Conservation (phyloP, 1,140 invertebrate genomes). For the Pseudoatta argentina region DNA sequence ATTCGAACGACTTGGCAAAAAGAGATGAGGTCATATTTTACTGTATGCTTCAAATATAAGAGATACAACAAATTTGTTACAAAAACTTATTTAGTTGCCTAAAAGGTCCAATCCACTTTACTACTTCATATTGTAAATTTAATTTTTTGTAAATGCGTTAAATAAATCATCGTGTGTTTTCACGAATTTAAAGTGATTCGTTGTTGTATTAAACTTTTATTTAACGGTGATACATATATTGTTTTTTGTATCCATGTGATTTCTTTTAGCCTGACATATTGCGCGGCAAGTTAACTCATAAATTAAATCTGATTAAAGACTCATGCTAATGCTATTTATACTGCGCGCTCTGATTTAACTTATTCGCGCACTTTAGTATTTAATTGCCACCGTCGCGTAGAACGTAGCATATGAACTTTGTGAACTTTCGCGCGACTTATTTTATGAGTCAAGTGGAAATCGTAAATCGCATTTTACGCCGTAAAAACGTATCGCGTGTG, state of each 20-base stretch:
- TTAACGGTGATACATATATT: not conserved
- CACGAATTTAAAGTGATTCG: not conserved
- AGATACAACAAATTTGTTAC: not conserved
- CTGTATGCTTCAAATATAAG: not conserved
- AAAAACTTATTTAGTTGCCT: slow-evolving; percentile 25
- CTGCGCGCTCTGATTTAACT: slow-evolving; percentile 20
- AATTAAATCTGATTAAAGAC: slow-evolving; percentile 3
- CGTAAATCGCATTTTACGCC: slow-evolving; percentile 21
- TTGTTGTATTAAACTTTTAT: not conserved
- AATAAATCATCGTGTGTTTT: not conserved
- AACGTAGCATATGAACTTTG: slow-evolving; percentile 28
- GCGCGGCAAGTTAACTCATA: not conserved
- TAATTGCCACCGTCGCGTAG: slow-evolving; percentile 29
- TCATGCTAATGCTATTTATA: not conserved
- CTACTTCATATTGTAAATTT: not conserved
- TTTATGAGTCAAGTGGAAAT: slow-evolving; percentile 28
- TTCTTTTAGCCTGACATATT: not conserved
- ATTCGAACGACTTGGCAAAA: slow-evolving; percentile 35
- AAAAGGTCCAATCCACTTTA: not conserved
- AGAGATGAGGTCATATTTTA: slow-evolving; percentile 22
- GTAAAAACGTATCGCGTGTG: slow-evolving; percentile 19
- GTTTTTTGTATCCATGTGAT: not conserved
- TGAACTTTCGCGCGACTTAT: slow-evolving; percentile 7
- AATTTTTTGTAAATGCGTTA: not conserved
- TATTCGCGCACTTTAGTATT: slow-evolving; percentile 6